Percentiles rank a stretch among this genome's conserved stretches.
phyloP scores from a whole-genome alignment of 2,113 vertebrate genomes.

The Baryphthengus martii region DNA sequence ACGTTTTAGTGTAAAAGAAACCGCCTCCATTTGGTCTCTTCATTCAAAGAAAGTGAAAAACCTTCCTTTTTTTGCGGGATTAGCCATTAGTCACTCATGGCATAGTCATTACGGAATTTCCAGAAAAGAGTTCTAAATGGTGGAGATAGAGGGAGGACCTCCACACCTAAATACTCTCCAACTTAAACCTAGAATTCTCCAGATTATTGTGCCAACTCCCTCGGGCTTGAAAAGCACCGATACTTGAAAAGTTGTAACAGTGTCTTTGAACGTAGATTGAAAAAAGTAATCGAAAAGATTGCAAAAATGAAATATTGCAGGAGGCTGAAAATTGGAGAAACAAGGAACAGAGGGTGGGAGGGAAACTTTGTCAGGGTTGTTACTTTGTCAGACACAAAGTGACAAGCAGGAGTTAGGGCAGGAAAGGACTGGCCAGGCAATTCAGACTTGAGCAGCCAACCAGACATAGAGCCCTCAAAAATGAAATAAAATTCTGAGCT shows the following conservation, averaged over 20 bases:
- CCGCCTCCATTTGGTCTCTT: background rate
- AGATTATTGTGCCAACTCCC: background rate
- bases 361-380: background rate
- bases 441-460: rapidly evolving
- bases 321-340: background rate
- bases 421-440: background rate
- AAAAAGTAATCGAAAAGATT: background rate
- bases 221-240: background rate
- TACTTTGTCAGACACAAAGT: background rate
- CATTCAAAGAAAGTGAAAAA: background rate
- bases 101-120: background rate
- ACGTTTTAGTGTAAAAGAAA: background rate
- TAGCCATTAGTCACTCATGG: background rate
- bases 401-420: background rate
- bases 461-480: background rate
- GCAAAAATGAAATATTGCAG: rapidly evolving
- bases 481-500: background rate
- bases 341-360: background rate
- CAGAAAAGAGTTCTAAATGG: background rate
- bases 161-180: background rate
- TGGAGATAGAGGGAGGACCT: background rate
- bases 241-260: background rate
- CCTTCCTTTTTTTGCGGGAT: background rate
- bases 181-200: background rate
- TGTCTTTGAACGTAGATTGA: background rate